Percentiles rank a stretch among this genome's conserved stretches.
These are phyloP conservation scores for Deilephila elpenor DNA, from an alignment of 2,888 invertebrate species.

Conservation along the genomic window DNA sequence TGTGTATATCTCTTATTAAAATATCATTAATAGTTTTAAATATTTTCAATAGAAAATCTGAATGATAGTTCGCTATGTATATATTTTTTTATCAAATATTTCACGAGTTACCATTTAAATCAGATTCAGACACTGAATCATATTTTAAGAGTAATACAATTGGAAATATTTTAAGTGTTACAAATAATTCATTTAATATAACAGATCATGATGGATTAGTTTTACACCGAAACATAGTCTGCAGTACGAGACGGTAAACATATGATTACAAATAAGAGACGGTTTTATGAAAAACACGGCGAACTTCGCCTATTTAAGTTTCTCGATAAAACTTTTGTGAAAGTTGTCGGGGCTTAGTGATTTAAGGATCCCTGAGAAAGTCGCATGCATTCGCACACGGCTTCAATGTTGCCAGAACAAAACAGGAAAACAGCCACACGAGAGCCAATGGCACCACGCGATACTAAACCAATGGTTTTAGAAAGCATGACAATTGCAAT, in stretches of 20 bases:
- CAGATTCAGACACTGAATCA: too few relatives aligned
- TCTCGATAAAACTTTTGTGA: conserved; percentile 1
- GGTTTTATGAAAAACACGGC: neutral
- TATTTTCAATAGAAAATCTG: too few relatives aligned
- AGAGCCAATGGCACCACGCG: neutral
- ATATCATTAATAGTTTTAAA: neutral
- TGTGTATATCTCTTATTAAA: conserved; percentile 45
- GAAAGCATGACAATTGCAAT: conserved; percentile 20
- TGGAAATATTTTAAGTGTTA: too few relatives aligned
- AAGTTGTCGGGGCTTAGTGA: neutral
- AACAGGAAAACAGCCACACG: neutral
- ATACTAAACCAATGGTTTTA: neutral
- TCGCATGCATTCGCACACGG: neutral
- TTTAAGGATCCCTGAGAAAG: conserved; percentile 16
- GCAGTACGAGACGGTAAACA: too few relatives aligned
- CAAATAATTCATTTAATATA: too few relatives aligned
- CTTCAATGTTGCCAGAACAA: neutral
- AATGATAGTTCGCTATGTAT: too few relatives aligned
- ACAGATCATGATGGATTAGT: too few relatives aligned
- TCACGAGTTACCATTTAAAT: too few relatives aligned
- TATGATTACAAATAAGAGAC: neutral
- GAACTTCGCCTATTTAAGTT: neutral
- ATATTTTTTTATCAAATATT: too few relatives aligned
- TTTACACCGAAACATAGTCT: neutral
- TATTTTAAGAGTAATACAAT: too few relatives aligned